A percentile compares a stretch with the other conserved stretches of the same genome.
These are phyloP conservation scores for Lepidothrix coronata DNA, from an alignment of 2,113 vertebrate genomes.

Conservation along the genomic window DNA sequence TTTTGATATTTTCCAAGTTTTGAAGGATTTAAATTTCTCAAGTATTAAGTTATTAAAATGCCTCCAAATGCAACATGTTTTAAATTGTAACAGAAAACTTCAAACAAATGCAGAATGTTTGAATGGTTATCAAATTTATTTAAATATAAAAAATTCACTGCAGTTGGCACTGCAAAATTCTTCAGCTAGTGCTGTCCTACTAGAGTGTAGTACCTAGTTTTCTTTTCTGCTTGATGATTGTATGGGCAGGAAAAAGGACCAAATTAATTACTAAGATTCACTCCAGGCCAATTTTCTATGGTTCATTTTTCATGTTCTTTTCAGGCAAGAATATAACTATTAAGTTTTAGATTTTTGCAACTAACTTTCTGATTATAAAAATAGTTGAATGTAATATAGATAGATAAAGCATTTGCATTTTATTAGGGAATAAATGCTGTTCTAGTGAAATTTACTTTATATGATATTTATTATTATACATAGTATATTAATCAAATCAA, in stretches of 20 bases:
- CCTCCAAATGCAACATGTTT: background rate
- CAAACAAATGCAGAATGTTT: background rate
- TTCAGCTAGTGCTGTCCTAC: background rate
- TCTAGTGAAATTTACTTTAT: background rate
- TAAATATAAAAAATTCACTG: background rate
- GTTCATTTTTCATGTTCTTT: background rate
- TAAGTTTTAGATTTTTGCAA: constrained; percentile 3
- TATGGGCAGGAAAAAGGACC: background rate
- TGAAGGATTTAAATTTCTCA: background rate
- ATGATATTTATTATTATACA: background rate
- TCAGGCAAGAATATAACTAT: background rate
- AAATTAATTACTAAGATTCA: background rate
- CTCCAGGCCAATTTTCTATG: background rate
- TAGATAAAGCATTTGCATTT: background rate
- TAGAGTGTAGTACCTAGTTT: background rate
- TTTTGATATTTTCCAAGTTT: background rate
- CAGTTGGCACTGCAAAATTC: background rate
- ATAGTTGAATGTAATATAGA: background rate
- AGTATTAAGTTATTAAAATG: background rate
- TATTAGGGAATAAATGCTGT: background rate
- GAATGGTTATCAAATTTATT: background rate
- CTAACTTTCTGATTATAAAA: constrained; percentile 12
- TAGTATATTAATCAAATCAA: background rate
- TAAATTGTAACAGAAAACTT: background rate
- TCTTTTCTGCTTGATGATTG: background rate